These are phyloP conservation scores for Coluber constrictor DNA, from an alignment of 2,797 vertebrate species.

Conservation along the genomic window DNA sequence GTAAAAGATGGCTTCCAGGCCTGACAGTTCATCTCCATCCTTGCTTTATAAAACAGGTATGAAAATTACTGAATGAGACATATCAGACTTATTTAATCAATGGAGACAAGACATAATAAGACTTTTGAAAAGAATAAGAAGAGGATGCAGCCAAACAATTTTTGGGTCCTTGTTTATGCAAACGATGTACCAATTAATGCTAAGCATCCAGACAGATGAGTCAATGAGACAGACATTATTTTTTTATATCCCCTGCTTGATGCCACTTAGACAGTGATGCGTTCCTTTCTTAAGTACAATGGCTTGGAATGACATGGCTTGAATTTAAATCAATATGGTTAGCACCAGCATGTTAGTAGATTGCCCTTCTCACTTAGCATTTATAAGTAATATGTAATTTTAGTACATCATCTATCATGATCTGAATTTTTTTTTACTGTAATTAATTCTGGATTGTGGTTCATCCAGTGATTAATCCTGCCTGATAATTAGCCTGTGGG, in stretches of 20 bases:
- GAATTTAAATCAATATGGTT: not conserved
- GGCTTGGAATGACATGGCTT: not conserved
- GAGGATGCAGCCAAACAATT: not conserved
- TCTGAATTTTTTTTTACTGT: constrained; percentile 1
- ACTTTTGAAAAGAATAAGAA: constrained; percentile 15
- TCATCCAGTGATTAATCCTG: not conserved
- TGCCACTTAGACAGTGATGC: not conserved
- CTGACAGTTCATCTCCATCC: not conserved
- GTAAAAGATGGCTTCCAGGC: no score
- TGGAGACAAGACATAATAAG: not conserved
- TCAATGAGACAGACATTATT: constrained; percentile 19
- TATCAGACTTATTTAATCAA: not conserved
- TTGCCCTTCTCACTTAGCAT: not conserved
- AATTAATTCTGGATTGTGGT: constrained; percentile 38
- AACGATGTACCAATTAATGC: constrained; percentile 19
- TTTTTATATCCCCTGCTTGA: constrained; percentile 14
- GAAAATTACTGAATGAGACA: not conserved
- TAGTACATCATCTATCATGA: not conserved
- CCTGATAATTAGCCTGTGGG: not conserved
- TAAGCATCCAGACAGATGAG: not conserved
- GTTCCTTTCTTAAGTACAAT: not conserved
- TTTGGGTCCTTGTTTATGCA: not conserved
- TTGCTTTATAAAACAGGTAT: not conserved
- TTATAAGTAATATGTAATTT: not conserved
- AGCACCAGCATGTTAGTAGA: not conserved